A percentile compares a stretch with the other conserved stretches of the same genome.
These are phyloP conservation scores for Hypothenemus hampei DNA, from an alignment of 1,140 invertebrate species.

Conservation along the genomic window DNA sequence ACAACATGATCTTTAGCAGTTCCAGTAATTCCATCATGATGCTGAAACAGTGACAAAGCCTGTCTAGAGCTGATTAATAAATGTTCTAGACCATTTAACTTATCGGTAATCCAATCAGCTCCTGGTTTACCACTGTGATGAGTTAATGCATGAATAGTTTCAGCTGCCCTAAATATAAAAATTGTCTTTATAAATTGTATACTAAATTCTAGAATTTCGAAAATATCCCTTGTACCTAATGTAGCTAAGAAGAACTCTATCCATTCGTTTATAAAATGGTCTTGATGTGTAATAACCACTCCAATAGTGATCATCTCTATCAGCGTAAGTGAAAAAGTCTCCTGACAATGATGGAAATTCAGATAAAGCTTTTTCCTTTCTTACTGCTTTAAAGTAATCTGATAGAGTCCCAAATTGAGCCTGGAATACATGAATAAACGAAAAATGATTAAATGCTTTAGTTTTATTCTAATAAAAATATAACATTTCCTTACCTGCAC, in stretches of 20 bases:
- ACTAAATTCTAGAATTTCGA: too few species aligned
- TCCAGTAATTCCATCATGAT: constrained; percentile 97
- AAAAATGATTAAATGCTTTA: too few species aligned
- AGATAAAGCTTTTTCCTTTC: constrained; percentile 53
- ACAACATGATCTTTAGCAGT: constrained; percentile 89
- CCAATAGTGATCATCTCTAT: constrained; percentile 97
- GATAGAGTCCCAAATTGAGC: constrained; percentile 86
- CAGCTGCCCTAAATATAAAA: constrained; percentile 72
- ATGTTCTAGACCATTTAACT: constrained; percentile 49
- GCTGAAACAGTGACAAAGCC: constrained; percentile 87
- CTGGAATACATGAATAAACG: too few species aligned
- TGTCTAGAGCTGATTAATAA: constrained; percentile 67
- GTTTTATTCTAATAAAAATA: not conserved
- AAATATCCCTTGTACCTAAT: constrained; percentile 36
- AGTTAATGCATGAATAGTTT: constrained; percentile 75
- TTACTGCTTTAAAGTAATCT: constrained; percentile 88
- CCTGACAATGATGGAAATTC: constrained; percentile 82
- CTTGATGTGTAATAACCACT: constrained; percentile 94
- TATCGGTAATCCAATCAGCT: constrained; percentile 32
- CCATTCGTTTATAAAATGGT: constrained; percentile 94
- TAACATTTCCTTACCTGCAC: constrained; percentile 62
- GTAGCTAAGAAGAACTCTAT: constrained; percentile 69
- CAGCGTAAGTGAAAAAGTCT: constrained; percentile 98
- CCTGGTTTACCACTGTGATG: constrained; percentile 46
- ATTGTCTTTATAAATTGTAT: too few species aligned